phyloP scores from a whole-genome alignment of 2,797 vertebrate genomes.

The Lepilemur ruficaudatus region DNA sequence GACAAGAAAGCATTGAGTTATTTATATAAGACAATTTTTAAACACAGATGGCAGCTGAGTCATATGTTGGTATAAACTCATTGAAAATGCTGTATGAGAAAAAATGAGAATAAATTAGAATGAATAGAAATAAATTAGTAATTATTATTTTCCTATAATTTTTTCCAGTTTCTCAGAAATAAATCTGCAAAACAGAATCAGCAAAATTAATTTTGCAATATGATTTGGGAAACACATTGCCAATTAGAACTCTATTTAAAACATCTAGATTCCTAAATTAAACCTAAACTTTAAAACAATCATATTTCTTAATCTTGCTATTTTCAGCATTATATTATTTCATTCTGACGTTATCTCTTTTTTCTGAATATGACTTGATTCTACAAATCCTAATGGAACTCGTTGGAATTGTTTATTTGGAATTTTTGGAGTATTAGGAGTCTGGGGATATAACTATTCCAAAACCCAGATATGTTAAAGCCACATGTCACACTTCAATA shows the following conservation, averaged over 20 bases:
- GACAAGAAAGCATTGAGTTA: neutral
- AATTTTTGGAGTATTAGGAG: neutral
- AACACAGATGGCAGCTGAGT: neutral
- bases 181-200: neutral
- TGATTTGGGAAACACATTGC: neutral
- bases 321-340: neutral
- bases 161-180: neutral
- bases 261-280: neutral
- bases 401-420: neutral
- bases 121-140: conserved; percentile 16
- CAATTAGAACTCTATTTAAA: neutral
- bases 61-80: neutral
- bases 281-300: neutral
- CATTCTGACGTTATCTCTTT: neutral
- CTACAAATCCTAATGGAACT: neutral
- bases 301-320: neutral
- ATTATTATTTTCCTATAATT: neutral
- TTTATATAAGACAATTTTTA: neutral
- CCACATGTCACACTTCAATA: neutral
- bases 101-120: neutral
- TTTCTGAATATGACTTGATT: neutral
- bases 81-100: neutral
- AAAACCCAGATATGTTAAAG: neutral
- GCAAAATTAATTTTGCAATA: neutral
- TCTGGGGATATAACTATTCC: neutral